These are phyloP conservation scores for Hoplodrina blanda DNA, from an alignment of 2,888 invertebrate species.

Conservation along the genomic window DNA sequence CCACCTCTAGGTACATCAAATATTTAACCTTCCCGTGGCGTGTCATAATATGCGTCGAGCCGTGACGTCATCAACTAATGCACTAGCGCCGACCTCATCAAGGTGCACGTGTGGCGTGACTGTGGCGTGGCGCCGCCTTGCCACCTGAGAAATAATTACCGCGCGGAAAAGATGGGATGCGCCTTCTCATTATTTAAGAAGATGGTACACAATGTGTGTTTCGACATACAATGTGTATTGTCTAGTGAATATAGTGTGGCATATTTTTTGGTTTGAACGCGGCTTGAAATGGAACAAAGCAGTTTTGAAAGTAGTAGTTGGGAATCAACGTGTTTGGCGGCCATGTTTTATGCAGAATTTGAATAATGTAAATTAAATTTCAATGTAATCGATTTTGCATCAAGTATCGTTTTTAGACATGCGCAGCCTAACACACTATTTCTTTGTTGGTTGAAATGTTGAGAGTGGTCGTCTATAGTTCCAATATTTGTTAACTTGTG, in stretches of 20 bases:
- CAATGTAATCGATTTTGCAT: background rate
- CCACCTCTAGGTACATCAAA: conserved; percentile 6
- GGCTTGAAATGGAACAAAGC: conserved; percentile 44
- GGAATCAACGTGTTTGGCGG: conserved; percentile 26
- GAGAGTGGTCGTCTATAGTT: too few species aligned
- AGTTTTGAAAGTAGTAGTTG: conserved; percentile 23
- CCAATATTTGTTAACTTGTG: too few species aligned
- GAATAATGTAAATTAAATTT: background rate
- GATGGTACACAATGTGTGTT: conserved; percentile 74
- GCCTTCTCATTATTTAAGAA: conserved; percentile 84
- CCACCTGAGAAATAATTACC: conserved; percentile 82
- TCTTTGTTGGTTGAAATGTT: too few species aligned
- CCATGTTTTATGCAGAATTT: conserved; percentile 5
- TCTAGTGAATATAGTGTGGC: conserved; percentile 62
- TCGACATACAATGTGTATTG: conserved; percentile 68
- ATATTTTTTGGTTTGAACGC: conserved; percentile 47
- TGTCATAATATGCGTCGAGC: conserved; percentile 64
- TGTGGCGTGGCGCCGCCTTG: conserved; percentile 50
- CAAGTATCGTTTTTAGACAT: background rate
- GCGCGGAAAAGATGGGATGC: conserved; percentile 81
- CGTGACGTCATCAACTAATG: conserved; percentile 87
- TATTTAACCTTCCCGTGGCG: conserved; percentile 26
- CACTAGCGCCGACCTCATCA: conserved; percentile 83
- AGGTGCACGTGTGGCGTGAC: conserved; percentile 66
- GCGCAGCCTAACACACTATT: too few species aligned